These are phyloP conservation scores for Bruchidius siliquastri DNA, from an alignment of 2,888 invertebrate genomes.

Conservation along the genomic window DNA sequence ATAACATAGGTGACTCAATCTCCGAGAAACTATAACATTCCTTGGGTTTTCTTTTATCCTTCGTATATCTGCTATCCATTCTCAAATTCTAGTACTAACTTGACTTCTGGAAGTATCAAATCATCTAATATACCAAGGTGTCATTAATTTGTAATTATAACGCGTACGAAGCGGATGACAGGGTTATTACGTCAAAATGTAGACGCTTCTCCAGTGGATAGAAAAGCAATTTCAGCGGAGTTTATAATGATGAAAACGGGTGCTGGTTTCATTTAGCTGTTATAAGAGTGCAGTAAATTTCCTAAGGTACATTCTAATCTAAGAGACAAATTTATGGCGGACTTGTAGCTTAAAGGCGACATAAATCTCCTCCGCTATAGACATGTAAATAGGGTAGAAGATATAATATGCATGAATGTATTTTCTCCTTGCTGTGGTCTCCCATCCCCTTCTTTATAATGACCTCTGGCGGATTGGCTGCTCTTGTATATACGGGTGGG, in stretches of 20 bases:
- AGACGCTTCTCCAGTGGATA: conserved; percentile 1
- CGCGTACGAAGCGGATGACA: not conserved
- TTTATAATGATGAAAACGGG: conserved; percentile 20
- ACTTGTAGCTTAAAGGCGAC: conserved; percentile 34
- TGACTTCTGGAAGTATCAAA: not conserved
- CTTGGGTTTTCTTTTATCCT: too few species aligned
- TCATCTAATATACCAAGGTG: not conserved
- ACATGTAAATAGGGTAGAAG: conserved; percentile 36
- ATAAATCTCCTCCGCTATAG: conserved; percentile 35
- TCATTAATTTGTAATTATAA: not conserved
- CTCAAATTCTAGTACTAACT: too few species aligned
- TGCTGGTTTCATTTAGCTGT: conserved; percentile 27
- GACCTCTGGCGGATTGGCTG: not conserved
- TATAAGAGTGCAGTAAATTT: conserved; percentile 36
- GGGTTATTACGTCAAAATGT: not conserved
- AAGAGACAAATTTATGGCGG: conserved; percentile 39
- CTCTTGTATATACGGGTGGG: not conserved
- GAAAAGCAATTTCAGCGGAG: conserved; percentile 17
- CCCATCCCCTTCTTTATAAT: not conserved
- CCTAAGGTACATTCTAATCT: conserved; percentile 41
- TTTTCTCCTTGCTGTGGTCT: not conserved
- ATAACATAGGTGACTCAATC: too few species aligned
- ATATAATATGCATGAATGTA: conserved; percentile 9
- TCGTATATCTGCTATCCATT: too few species aligned
- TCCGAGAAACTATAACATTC: too few species aligned